Evolutionary conservation across 2,888 invertebrate genomes (phyloP).

Genomic region (Pristionchus maxplancki): DNA sequence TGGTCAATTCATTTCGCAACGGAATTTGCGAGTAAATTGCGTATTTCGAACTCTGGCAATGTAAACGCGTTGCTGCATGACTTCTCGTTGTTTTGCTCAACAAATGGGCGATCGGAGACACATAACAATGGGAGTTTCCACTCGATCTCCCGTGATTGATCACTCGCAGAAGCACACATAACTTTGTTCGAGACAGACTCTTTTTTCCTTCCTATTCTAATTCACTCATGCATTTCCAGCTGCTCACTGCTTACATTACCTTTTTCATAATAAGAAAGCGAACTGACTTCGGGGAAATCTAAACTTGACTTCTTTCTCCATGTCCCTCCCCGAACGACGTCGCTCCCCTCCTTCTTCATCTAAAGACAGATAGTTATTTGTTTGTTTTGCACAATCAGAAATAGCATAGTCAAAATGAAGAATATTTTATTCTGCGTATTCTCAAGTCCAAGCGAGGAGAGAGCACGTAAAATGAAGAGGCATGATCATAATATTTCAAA

Average conservation of each 20-base stretch:
- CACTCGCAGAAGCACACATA: background rate
- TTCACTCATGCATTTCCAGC: background rate
- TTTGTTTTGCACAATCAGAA: too few relatives aligned
- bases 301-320: conserved; percentile 37
- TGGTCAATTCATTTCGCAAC: too few relatives aligned
- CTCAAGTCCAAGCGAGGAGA: too few relatives aligned
- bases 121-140: background rate
- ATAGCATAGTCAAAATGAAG: too few relatives aligned
- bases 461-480: too few relatives aligned
- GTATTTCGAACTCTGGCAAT: too few relatives aligned
- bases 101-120: too few relatives aligned
- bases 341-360: conserved; percentile 33
- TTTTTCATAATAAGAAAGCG: background rate
- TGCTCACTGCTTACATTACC: background rate
- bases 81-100: too few relatives aligned
- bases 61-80: too few relatives aligned
- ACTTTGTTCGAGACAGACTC: background rate
- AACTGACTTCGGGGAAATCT: conserved; percentile 1
- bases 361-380: background rate
- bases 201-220: background rate
- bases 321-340: background rate
- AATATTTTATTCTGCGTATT: too few relatives aligned
- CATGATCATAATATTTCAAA: too few relatives aligned
- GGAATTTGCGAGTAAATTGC: too few relatives aligned
- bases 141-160: background rate